Conservation (phyloP, 2,888 invertebrate genomes). For the Xiphydria camelus region DNA sequence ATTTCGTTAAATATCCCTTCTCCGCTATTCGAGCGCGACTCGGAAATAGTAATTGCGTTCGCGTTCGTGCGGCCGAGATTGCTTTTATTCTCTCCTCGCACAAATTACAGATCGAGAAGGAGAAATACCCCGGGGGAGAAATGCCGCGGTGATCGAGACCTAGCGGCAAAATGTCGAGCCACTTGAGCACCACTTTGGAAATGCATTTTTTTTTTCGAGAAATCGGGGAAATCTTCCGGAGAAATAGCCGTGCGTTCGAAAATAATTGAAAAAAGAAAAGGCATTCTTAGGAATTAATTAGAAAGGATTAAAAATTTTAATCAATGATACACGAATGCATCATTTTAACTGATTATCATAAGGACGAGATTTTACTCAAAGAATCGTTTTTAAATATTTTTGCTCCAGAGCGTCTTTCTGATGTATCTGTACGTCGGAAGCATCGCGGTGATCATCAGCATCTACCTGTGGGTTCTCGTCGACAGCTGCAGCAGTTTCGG, state of each 20-base stretch:
- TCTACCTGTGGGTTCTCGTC: constrained; percentile 61
- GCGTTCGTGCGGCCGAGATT: constrained; percentile 14
- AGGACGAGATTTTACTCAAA: background rate
- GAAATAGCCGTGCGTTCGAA: no score
- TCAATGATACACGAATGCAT: no score
- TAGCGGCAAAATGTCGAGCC: no score
- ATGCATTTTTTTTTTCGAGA: no score
- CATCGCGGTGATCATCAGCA: constrained; percentile 61
- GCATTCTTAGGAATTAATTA: no score
- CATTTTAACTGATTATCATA: background rate
- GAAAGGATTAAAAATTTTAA: background rate
- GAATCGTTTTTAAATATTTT: constrained; percentile 4
- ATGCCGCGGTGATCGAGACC: no score
- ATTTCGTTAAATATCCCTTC: no score
- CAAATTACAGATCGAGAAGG: constrained; percentile 26
- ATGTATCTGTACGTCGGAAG: constrained; percentile 63
- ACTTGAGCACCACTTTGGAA: no score
- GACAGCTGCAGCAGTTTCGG: constrained; percentile 60
- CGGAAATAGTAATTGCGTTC: constrained; percentile 14
- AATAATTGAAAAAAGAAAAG: no score
- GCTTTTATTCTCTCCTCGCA: constrained; percentile 9
- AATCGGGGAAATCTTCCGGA: no score
- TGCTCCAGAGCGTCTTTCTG: constrained; percentile 58
- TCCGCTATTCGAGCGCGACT: background rate
- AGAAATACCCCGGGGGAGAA: no score